Evolutionary conservation across 2,888 invertebrate genomes (phyloP), one percentile per base, ranked within the genome.

Genomic region (Morpho deidamia): DNA sequence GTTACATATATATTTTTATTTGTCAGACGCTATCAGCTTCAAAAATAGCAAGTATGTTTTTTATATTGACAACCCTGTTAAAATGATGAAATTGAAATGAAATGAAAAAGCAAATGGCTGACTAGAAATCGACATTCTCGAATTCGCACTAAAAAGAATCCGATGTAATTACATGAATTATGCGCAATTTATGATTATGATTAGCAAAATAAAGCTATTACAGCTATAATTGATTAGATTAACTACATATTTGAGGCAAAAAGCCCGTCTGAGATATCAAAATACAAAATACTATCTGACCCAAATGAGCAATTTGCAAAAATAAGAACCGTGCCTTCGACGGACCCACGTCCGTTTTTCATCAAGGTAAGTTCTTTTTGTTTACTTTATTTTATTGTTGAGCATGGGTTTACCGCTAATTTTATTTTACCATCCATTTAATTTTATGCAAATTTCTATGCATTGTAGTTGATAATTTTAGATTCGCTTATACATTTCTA

Each of bases 81-180:
- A 55, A 52, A 56, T 62, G 60, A 62, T 58, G 56, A 60, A 61
- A 60, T 59, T 59, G 59, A 81, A 81, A 79, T 81, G 75, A 76
- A 82, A 81, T 78, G 75, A 76, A 83, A 87, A 90, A 89, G 90
- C 90, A 90, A 90, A 90, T 90, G 90, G 90, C 90, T 76, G 88
- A 84, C 82, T 70, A 78, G 72, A 81, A 82, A 81, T 78, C 83
- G 84, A 81, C 87, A 78, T 83, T 78, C 78, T 76, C 71, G 68
- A 69, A 78, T 77, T 78, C 76, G 78, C 71, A 76, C 74, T 72
- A 55, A 77, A 82, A 81, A 74, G 68, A 89, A 90, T 90, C 91
- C 90, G 82, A 91, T 89, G 83, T 91, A 87, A 91, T 90, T 85
- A 75, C 80, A 91, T 91, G 91, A 91, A 84, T 82, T 76, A 91